A percentile compares a stretch with the other conserved stretches of the same genome.
Evolutionary conservation across 1,140 invertebrate genomes (phyloP).

Genomic region (Brachionus rubens): DNA sequence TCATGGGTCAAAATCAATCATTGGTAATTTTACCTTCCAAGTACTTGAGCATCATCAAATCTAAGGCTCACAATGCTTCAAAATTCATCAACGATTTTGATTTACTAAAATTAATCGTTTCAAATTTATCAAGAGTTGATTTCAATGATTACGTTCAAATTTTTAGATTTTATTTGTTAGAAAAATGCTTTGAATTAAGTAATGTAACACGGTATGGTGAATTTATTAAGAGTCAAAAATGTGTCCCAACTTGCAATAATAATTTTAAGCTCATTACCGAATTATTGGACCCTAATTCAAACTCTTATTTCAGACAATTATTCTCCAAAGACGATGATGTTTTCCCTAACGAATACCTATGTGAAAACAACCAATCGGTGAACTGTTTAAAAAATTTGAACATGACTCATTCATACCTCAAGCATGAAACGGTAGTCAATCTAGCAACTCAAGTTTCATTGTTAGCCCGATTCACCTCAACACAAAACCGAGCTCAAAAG

Average conservation of each 20-base stretch:
- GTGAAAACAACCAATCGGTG: not conserved
- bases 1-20: not conserved
- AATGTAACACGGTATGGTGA: not conserved
- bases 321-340: conserved; percentile 1
- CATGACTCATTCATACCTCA: not conserved
- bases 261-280: not conserved
- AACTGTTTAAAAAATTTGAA: not conserved
- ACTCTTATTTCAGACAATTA: not conserved
- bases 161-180: not conserved
- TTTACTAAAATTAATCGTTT: not conserved
- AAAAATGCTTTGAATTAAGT: not conserved
- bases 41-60: not conserved
- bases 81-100: not conserved
- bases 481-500: not conserved
- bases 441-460: not conserved
- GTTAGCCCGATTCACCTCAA: not conserved
- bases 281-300: conserved; percentile 12
- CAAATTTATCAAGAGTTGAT: not conserved
- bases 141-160: conserved; percentile 8
- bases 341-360: not conserved
- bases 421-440: not conserved
- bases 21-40: not conserved
- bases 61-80: not conserved
- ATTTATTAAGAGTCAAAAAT: not conserved
- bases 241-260: conserved; percentile 10